Evolutionary conservation across 2,888 invertebrate species (phyloP), one percentile per base, ranked within the genome.

Genomic region (Sinotaia quadrata): DNA sequence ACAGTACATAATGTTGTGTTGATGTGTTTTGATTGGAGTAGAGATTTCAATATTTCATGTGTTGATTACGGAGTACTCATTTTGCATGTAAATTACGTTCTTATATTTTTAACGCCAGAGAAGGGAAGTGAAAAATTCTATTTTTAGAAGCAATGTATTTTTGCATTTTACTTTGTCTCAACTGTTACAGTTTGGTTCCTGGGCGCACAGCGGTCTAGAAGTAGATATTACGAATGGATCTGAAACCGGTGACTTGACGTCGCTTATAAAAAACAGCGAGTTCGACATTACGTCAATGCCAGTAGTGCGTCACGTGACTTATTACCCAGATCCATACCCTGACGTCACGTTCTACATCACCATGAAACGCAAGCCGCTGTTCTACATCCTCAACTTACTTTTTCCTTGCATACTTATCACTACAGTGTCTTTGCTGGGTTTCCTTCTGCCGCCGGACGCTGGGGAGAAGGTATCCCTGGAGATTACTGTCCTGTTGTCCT

Each of bases 401-500:
- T 80, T 82, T 63, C 83, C 83, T 5, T 81, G 80, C 62, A 75
- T 83, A 1, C 65, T 83, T 31, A 78, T 82, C 10, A 78, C 76
- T 44, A 60, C 72, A 1, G 73, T 79, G 18, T 69, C 75, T 2
- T 59, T 74, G 29, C 72, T 82, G 37, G 69, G 78, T 8, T 84
- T 83, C 61, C 67, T 79, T 29, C 68, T 83, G 37, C 84, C 84
- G 1, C 79, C 81, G 0, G 84, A 84, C 49, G 78, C 81, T 3
- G 84, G 84, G 5, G 84, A 84, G 69, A 84, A 84, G 68, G 78
- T 85, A 0, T 84, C 82, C 0, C 77, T 85, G 29, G 82, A 82
- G 63, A 82, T 85, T 21, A 86, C 86, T 0, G 84, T 85, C 5
- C 74, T 86, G 24, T 75, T 86, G 52, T 85, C 86, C 0, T 77